These are phyloP conservation scores for Larimichthys crocea DNA, from an alignment of 2,113 vertebrate genomes.

Conservation along the genomic window DNA sequence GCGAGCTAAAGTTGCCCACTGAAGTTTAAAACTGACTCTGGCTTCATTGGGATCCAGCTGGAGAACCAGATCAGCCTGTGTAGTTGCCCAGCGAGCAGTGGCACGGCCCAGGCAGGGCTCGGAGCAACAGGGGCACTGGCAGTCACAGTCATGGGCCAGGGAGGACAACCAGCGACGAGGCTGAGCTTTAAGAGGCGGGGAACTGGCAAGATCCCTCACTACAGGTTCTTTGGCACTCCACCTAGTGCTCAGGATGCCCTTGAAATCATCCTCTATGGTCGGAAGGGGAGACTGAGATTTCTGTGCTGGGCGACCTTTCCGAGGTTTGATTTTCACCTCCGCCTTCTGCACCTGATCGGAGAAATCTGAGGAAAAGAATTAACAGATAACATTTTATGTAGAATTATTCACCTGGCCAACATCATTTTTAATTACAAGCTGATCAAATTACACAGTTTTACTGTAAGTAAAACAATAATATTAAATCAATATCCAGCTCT, in stretches of 20 bases:
- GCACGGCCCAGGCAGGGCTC: slow-evolving; percentile 83
- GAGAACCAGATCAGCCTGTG: slow-evolving; percentile 73
- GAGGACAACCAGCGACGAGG: slow-evolving; percentile 78
- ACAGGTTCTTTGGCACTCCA: slow-evolving; percentile 73
- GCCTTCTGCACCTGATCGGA: slow-evolving; percentile 55
- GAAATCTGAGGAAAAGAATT: slow-evolving; percentile 52
- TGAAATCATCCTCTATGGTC: slow-evolving; percentile 60
- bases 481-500: neutral
- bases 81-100: slow-evolving; percentile 87
- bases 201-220: slow-evolving; percentile 64
- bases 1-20: slow-evolving; percentile 73
- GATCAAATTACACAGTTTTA: too few species aligned
- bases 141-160: slow-evolving; percentile 79
- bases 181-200: slow-evolving; percentile 81
- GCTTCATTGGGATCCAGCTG: slow-evolving; percentile 61
- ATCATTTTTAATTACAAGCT: neutral
- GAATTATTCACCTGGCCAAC: neutral
- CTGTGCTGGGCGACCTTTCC: slow-evolving; percentile 78
- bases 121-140: slow-evolving; percentile 86
- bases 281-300: slow-evolving; percentile 53
- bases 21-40: slow-evolving; percentile 70
- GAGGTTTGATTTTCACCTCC: slow-evolving; percentile 81
- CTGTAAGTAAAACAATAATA: too few species aligned
- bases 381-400: neutral
- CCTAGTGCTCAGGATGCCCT: slow-evolving; percentile 79